Conservation (phyloP, 2,113 vertebrate genomes). For the Semnornis frantzii region DNA sequence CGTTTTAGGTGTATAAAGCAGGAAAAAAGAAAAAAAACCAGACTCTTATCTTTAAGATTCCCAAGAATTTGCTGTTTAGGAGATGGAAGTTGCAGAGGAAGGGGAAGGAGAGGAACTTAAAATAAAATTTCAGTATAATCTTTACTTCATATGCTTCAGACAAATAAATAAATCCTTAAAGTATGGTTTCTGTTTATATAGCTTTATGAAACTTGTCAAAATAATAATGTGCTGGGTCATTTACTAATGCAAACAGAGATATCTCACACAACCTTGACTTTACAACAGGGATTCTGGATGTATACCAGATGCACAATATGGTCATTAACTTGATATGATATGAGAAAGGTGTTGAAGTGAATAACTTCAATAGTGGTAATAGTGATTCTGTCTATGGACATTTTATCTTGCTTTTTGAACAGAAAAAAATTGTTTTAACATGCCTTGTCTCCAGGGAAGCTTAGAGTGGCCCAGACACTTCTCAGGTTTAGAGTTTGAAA, state of each 20-base stretch:
- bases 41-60: neutral
- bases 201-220: conserved; percentile 10
- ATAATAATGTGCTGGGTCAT: neutral
- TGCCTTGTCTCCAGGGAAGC: neutral
- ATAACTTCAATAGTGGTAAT: conserved; percentile 39
- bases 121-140: neutral
- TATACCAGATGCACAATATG: conserved; percentile 50
- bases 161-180: neutral
- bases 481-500: conserved; percentile 10
- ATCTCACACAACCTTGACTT: neutral
- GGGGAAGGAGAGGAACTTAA: neutral
- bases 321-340: conserved; percentile 57
- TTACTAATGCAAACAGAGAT: neutral
- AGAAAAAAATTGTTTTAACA: neutral
- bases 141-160: neutral
- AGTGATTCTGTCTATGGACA: neutral
- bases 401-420: conserved; percentile 44
- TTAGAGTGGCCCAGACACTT: conserved; percentile 13
- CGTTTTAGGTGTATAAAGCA: neutral
- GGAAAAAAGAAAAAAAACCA: neutral
- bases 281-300: conserved; percentile 23
- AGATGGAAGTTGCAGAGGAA: neutral
- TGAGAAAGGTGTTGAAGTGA: conserved; percentile 60
- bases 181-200: neutral
- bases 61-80: neutral